phyloP scores from a whole-genome alignment of 92 coral and sea anemone genomes.

The Phenganax stokvisi region DNA sequence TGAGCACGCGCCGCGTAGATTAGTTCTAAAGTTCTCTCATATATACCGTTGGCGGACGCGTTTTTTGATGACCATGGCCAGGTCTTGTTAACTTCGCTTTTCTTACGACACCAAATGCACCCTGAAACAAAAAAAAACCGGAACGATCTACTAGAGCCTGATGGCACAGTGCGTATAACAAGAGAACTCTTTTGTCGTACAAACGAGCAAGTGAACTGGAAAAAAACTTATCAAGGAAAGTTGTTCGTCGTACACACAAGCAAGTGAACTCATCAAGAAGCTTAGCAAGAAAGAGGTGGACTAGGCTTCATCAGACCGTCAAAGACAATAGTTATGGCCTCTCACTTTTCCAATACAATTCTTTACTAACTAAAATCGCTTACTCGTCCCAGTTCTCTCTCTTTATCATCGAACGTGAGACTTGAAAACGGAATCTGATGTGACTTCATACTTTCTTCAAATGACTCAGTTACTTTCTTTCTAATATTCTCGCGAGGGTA shows the following conservation, averaged over 20 bases:
- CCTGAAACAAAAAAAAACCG: conserved; percentile 42
- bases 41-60: not conserved
- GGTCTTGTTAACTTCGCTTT: conserved; percentile 39
- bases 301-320: too few relatives aligned
- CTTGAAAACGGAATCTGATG: conserved; percentile 19
- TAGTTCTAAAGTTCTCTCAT: not conserved
- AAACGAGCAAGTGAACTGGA: too few relatives aligned
- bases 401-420: conserved; percentile 20
- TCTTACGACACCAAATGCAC: conserved; percentile 59
- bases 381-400: conserved; percentile 9
- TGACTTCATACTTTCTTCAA: conserved; percentile 36
- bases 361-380: not conserved
- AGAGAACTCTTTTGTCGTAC: too few relatives aligned
- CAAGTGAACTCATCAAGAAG: too few relatives aligned
- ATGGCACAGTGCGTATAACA: too few relatives aligned
- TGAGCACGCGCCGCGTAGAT: too few relatives aligned
- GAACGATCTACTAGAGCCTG: too few relatives aligned
- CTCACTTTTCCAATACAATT: not conserved
- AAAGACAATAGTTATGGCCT: too few relatives aligned
- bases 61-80: not conserved
- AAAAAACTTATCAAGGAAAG: too few relatives aligned
- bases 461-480: not conserved
- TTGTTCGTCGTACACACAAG: too few relatives aligned
- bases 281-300: too few relatives aligned
- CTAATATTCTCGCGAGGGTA: not conserved